phyloP scores from a whole-genome alignment of 2,888 invertebrate species.

The Crematogaster levior region DNA sequence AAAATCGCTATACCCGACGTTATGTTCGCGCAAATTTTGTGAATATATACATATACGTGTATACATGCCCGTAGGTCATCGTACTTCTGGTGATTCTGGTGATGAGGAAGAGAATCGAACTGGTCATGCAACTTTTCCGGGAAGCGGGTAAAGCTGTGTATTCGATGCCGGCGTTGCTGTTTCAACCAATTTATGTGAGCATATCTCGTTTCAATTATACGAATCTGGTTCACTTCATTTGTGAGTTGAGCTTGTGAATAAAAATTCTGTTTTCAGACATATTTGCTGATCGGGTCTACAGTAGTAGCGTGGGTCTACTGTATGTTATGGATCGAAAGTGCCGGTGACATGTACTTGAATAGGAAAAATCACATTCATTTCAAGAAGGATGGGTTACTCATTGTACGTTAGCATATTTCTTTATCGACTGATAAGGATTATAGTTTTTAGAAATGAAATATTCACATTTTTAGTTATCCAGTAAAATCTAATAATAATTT shows the following conservation, averaged over 20 bases:
- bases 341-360: conserved; percentile 86
- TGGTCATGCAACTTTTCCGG: conserved; percentile 89
- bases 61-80: conserved; percentile 78
- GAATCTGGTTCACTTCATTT: not conserved
- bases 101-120: conserved; percentile 88
- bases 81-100: conserved; percentile 87
- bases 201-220: conserved; percentile 33
- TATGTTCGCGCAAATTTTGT: not conserved
- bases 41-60: not conserved
- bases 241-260: not conserved
- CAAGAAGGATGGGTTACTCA: conserved; percentile 75
- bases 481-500: not conserved
- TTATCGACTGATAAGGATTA: not conserved
- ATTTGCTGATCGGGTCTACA: conserved; percentile 86
- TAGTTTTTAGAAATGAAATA: not conserved
- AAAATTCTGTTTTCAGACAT: conserved; percentile 85
- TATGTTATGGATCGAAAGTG: conserved; percentile 88
- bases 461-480: not conserved
- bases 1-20: not conserved
- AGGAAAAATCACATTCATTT: conserved; percentile 75
- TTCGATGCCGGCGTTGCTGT: conserved; percentile 88
- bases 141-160: conserved; percentile 90
- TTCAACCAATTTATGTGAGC: conserved; percentile 88
- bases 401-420: conserved; percentile 69
- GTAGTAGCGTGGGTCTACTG: conserved; percentile 88